Percentiles rank a stretch among this genome's conserved stretches.
These are phyloP conservation scores for Lithobates sylvaticus DNA, from an alignment of 2,797 vertebrate species.

Conservation along the genomic window DNA sequence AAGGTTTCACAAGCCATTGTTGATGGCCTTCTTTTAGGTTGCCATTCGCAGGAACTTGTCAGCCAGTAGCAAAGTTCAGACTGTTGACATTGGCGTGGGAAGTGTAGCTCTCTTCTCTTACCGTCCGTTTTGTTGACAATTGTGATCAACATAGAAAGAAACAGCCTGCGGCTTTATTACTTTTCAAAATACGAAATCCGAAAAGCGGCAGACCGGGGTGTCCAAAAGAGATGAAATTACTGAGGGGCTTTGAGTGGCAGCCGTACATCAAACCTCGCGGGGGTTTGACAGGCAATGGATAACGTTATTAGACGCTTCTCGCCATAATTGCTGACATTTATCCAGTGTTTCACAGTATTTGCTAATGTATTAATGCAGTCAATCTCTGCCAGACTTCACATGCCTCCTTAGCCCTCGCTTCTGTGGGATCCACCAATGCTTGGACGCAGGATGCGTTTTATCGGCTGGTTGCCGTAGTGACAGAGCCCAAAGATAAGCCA, in stretches of 20 bases:
- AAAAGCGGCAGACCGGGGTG: constrained; percentile 81
- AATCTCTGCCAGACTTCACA: constrained; percentile 90
- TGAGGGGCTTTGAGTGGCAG: constrained; percentile 84
- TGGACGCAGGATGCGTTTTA: constrained; percentile 92
- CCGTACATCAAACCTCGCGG: constrained; percentile 86
- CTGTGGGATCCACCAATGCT: constrained; percentile 96
- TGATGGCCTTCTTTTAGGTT: not conserved
- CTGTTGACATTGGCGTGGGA: constrained; percentile 57
- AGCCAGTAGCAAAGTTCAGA: constrained; percentile 27
- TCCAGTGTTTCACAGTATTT: constrained; percentile 99
- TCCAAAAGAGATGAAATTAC: constrained; percentile 84
- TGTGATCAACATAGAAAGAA: constrained; percentile 74
- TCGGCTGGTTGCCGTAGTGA: constrained; percentile 95
- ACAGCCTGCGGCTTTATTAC: constrained; percentile 79
- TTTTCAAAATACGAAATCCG: constrained; percentile 80
- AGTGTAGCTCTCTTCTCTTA: constrained; percentile 69
- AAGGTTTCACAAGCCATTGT: not conserved
- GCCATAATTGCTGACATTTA: constrained; percentile 99
- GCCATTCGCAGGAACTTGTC: not conserved
- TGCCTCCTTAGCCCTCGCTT: constrained; percentile 90
- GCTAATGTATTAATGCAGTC: constrained; percentile 99
- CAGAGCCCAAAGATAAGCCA: constrained; percentile 92
- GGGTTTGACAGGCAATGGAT: constrained; percentile 94
- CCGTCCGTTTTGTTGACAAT: constrained; percentile 77
- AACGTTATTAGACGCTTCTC: constrained; percentile 94